A percentile compares a stretch with the other conserved stretches of the same genome.
Evolutionary conservation across 2,888 invertebrate species (phyloP).

Genomic region (Yponomeuta cagnagella): DNA sequence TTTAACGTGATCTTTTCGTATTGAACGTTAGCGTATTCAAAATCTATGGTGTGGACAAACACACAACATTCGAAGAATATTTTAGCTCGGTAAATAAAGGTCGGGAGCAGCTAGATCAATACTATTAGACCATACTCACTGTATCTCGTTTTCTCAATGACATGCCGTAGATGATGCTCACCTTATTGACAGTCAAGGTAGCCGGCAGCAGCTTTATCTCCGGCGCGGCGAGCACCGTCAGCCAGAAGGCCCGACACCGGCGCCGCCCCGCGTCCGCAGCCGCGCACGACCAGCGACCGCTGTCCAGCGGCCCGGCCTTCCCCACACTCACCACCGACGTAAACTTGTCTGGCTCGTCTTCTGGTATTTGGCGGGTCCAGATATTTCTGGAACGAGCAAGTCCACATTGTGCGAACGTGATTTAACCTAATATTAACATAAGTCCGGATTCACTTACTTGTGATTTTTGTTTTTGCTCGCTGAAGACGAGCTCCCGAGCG

Average conservation of each 20-base stretch:
- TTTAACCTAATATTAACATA: not conserved
- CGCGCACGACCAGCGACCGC: conserved; percentile 87
- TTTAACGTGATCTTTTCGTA: too few relatives aligned
- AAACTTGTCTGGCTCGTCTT: conserved; percentile 61
- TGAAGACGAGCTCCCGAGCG: too few relatives aligned
- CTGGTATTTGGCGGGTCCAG: conserved; percentile 78
- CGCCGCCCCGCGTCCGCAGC: conserved; percentile 82
- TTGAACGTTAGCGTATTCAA: too few relatives aligned
- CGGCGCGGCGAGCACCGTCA: conserved; percentile 79
- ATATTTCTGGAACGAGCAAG: conserved; percentile 70
- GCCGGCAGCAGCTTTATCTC: conserved; percentile 81
- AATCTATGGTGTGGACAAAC: too few relatives aligned
- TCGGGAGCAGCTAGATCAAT: too few relatives aligned
- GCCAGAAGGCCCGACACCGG: conserved; percentile 78
- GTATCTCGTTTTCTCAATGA: not conserved
- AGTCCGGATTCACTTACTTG: too few relatives aligned
- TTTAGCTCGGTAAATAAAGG: too few relatives aligned
- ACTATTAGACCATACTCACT: too few relatives aligned
- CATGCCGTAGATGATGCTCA: conserved; percentile 33
- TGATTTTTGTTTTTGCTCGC: too few relatives aligned
- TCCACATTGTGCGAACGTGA: not conserved
- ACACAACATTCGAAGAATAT: too few relatives aligned
- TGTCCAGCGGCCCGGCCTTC: conserved; percentile 81
- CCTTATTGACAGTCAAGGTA: conserved; percentile 82
- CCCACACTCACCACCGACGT: conserved; percentile 84